These are phyloP conservation scores for Cantharis rustica DNA, from an alignment of 2,888 invertebrate species.

Conservation along the genomic window DNA sequence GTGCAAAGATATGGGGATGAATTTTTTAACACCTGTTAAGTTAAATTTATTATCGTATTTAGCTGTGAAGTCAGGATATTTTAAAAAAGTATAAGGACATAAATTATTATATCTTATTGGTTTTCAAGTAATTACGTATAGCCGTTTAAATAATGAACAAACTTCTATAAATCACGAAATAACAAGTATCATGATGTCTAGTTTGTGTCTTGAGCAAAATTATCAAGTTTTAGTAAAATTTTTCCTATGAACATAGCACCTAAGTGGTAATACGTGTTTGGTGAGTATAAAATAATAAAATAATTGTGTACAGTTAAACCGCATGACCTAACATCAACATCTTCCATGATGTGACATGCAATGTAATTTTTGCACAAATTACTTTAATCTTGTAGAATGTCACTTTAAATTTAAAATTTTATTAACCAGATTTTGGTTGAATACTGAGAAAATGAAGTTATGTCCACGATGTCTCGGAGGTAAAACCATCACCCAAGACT, in stretches of 20 bases:
- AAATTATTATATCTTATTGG: slow-evolving; percentile 12
- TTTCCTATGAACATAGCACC: slow-evolving; percentile 20
- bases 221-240: slow-evolving; percentile 23
- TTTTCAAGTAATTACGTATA: slow-evolving; percentile 15
- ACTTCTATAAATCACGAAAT: slow-evolving; percentile 4
- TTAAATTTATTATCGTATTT: neutral
- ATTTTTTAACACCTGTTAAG: neutral
- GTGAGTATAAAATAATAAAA: slow-evolving; percentile 29
- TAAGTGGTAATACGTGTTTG: slow-evolving; percentile 32
- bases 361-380: neutral
- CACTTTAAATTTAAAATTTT: neutral
- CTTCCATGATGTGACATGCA: neutral
- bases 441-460: neutral
- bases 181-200: neutral
- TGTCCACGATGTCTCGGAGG: neutral
- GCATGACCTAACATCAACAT: slow-evolving; percentile 25
- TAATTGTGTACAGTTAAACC: slow-evolving; percentile 26
- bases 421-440: neutral
- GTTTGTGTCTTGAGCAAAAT: slow-evolving; percentile 2
- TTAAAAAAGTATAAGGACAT: neutral
- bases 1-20: neutral
- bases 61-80: neutral
- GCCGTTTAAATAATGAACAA: slow-evolving; percentile 5
- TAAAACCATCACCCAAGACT: neutral
- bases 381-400: neutral